Evolutionary conservation across 2,888 invertebrate genomes (phyloP), one percentile per base, ranked within the genome.

Genomic region (Subacronicta megacephala): DNA sequence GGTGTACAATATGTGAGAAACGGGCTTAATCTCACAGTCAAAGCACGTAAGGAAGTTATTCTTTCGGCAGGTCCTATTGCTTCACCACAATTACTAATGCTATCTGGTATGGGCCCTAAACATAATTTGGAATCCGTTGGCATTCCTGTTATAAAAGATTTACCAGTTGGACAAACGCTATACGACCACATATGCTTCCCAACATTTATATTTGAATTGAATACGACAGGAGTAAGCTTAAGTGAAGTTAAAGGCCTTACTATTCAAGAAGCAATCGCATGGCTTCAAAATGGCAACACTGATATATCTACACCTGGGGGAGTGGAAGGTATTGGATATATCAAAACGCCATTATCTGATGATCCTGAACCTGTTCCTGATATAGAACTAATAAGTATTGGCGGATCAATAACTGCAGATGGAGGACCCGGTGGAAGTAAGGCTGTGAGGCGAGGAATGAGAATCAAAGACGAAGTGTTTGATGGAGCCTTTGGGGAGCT

Each of bases 1-100:
- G 97, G 97, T 0, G 96, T 97, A 0, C 93, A 96, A 72, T 96
- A 96, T 62, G 85, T 95, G 0, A 95, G 95, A 50, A 93, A 95
- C 13, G 91, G 91, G 16, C 70, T 88, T 10, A 81, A 81, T 26
- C 88, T 89, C 61, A 90, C 88, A 9, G 95, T 95, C 0, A 88
- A 84, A 41, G 97, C 96, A 0, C 95, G 95, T 2, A 97, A 96
- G 82, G 98, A 98, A 90, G 96, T 99, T 0, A 97, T 99, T 50
- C 79, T 99, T 13, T 96, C 97, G 12, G 98, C 97, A 1, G 99
- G 99, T 0, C 95, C 98, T 1, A 96, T 99, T 65, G 97, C 97
- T 77, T 97, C 98, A 0, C 98, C 99, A 0, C 98, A 99, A 85
- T 84, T 99, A 2, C 94, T 99, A 9, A 97, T 99, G 97, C 87